Conservation (phyloP, 2,113 vertebrate species). For the Istiophorus platypterus region DNA sequence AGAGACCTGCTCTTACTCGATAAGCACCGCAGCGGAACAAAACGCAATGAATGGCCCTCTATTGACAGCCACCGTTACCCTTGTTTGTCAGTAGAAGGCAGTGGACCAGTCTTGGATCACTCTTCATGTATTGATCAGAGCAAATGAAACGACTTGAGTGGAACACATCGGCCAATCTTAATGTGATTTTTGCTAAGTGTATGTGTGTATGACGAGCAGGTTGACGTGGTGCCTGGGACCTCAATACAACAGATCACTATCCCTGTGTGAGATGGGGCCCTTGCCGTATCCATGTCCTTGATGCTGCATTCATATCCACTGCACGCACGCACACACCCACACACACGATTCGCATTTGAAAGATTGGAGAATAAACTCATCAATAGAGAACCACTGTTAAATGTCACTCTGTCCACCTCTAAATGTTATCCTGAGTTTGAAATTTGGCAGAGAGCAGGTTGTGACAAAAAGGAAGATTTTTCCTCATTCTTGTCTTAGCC, state of each 20-base stretch:
- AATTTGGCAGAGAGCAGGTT: conserved; percentile 27
- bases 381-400: conserved; percentile 15
- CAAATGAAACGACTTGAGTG: conserved; percentile 56
- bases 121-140: conserved; percentile 60
- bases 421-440: conserved; percentile 22
- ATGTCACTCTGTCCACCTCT: conserved; percentile 35
- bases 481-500: conserved; percentile 6
- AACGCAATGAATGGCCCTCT: conserved; percentile 17
- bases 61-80: conserved; percentile 30
- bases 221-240: conserved; percentile 48
- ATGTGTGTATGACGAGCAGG: conserved; percentile 52
- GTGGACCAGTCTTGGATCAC: conserved; percentile 36
- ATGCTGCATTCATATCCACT: conserved; percentile 39
- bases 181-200: conserved; percentile 52
- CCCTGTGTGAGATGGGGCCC: conserved; percentile 25
- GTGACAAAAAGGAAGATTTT: conserved; percentile 23
- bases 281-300: conserved; percentile 33
- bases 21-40: conserved; percentile 19
- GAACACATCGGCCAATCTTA: conserved; percentile 36
- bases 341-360: conserved; percentile 22
- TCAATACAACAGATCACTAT: conserved; percentile 54
- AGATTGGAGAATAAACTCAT: conserved; percentile 46
- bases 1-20: conserved; percentile 24
- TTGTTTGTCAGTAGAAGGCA: conserved; percentile 59
- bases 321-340: conserved; percentile 20